Base-by-base conservation (phyloP, 2,888 invertebrate species). In the Drosophila emarginata region DNA sequence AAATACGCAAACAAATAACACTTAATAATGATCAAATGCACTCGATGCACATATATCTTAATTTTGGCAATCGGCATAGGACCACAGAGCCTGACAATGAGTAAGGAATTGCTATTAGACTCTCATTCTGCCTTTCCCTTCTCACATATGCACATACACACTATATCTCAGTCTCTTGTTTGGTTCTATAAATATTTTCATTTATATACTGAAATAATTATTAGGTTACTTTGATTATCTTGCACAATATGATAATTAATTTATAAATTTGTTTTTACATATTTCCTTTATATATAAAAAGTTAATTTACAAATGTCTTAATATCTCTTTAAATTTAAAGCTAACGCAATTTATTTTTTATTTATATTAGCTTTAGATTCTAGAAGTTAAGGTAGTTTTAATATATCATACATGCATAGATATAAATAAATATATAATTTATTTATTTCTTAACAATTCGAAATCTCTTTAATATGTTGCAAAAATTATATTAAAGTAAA, bases 1-100 rank as follows among this genome's bases (percentile, higher is more conserved):
- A 58, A 39, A 54, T 51, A 57, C 37, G 50, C 15, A 52, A 2
- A 32, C 14, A 65, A 21, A 51, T 50, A 66, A 37, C 74, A 79
- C 76, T 81, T 76, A 77, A 79, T 87, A 79, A 76, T 80, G 77
- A 79, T 79, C 71, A 83, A 83, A 77, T 75, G 77, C 79, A 77
- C 76, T 84, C 76, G 60, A 73, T 65, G 64, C 68, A 18, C 60
- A 83, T 80, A 70, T 72, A 73, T 83, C 74, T 83, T 72, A 71
- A 80, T 80, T 74, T 61, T 61, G 71, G 56, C 62, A 72, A 76
- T 74, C 65, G 71, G 54, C 69, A 69, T 64, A 63, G 57, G 45
- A 61, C 53, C 64, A 54, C 23, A 64, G 21, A 53, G 26, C 32
- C 40, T 60, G 12, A 32, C 21, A 23, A 18, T 5, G 14, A 15